These are phyloP conservation scores for Glomeris marginata DNA, from an alignment of 2,888 invertebrate genomes.

Conservation along the genomic window DNA sequence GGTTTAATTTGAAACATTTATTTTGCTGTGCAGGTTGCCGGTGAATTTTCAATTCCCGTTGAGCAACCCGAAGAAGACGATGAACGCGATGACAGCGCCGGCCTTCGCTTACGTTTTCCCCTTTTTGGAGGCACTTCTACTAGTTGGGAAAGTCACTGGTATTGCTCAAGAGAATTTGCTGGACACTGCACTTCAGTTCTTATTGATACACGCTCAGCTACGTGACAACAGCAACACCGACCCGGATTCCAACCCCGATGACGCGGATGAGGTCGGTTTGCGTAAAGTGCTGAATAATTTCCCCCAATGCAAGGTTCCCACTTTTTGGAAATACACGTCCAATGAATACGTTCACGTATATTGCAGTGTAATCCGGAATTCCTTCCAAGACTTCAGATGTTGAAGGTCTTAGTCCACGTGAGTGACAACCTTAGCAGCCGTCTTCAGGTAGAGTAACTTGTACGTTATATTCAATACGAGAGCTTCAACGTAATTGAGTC, in stretches of 20 bases:
- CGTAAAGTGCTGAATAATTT: too few relatives aligned
- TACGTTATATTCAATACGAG: too few relatives aligned
- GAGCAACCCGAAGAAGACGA: neutral
- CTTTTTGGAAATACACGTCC: too few relatives aligned
- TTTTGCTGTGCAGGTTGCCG: too few relatives aligned
- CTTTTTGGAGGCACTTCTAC: slow-evolving; percentile 39
- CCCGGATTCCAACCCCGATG: too few relatives aligned
- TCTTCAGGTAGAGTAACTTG: too few relatives aligned
- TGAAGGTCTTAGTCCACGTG: slow-evolving; percentile 15
- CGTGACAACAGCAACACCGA: too few relatives aligned
- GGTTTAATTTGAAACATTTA: neutral
- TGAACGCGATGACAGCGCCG: slow-evolving; percentile 37
- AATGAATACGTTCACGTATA: too few relatives aligned
- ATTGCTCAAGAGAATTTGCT: slow-evolving; percentile 35
- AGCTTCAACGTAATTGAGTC: too few relatives aligned
- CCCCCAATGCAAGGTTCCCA: too few relatives aligned
- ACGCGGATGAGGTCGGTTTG: too few relatives aligned
- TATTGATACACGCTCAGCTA: slow-evolving; percentile 23
- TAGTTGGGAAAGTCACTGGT: slow-evolving; percentile 19
- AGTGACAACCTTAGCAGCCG: neutral
- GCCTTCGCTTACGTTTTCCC: slow-evolving; percentile 73
- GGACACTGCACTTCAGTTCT: slow-evolving; percentile 44
- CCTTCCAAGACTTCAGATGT: slow-evolving; percentile 34
- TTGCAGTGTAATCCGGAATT: too few relatives aligned
- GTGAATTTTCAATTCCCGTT: neutral